Evolutionary conservation across 2,797 vertebrate species (phyloP).

Genomic region (Cyclura pinguis): DNA sequence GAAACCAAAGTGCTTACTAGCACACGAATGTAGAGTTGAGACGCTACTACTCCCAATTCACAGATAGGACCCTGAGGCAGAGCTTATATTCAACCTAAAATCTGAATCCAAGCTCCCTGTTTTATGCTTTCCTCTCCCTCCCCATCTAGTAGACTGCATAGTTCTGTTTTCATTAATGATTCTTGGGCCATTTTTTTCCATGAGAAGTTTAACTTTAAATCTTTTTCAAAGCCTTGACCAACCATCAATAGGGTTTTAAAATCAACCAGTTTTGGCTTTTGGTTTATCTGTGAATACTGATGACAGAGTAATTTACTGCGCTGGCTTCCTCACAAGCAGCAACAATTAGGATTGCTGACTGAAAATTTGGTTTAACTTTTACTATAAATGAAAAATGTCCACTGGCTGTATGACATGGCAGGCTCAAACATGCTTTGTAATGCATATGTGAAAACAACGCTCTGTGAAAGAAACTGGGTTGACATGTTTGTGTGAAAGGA

Average conservation of each 20-base stretch:
- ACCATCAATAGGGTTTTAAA: too few species aligned
- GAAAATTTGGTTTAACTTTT: too few species aligned
- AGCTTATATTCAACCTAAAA: background rate
- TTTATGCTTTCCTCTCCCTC: background rate
- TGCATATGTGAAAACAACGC: background rate
- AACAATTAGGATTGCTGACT: too few species aligned
- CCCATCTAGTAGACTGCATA: background rate
- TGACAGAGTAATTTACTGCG: too few species aligned
- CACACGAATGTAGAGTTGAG: background rate
- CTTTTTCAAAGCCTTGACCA: background rate
- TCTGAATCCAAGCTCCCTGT: background rate
- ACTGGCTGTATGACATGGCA: too few species aligned
- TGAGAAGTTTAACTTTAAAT: background rate
- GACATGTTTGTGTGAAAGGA: background rate
- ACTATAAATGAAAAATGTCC: too few species aligned
- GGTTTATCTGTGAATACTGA: too few species aligned
- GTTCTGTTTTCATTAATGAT: background rate
- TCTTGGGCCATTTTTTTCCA: background rate
- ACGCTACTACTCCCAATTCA: background rate
- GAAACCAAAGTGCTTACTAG: background rate
- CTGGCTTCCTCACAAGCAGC: too few species aligned
- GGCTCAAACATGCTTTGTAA: background rate
- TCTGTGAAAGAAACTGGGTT: background rate
- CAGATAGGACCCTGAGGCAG: background rate
- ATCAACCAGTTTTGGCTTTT: too few species aligned